Evolutionary conservation across 2,888 invertebrate species (phyloP).

Genomic region (Auanema freiburgensis): DNA sequence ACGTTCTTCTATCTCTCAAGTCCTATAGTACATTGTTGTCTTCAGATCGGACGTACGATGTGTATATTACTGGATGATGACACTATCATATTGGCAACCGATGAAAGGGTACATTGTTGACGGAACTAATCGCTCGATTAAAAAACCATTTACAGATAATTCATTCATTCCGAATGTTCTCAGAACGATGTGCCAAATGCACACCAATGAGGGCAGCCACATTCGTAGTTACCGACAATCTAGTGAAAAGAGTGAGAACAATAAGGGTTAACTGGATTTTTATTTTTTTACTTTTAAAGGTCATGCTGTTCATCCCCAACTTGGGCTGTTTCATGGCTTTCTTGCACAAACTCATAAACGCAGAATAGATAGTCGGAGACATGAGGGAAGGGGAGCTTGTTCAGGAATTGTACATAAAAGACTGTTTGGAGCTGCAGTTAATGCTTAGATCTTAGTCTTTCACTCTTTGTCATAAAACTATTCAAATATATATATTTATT

Average conservation of each 20-base stretch:
- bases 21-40: neutral
- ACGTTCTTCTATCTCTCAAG: neutral
- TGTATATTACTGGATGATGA: constrained; percentile 17
- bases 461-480: too few relatives aligned
- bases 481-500: too few relatives aligned
- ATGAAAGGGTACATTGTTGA: constrained; percentile 7
- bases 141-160: constrained; percentile 9
- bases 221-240: too few relatives aligned
- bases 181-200: constrained; percentile 13
- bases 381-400: too few relatives aligned
- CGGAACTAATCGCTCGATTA: neutral
- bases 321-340: neutral
- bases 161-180: constrained; percentile 18
- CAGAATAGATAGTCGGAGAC: too few relatives aligned
- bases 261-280: too few relatives aligned
- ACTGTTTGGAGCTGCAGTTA: too few relatives aligned
- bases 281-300: neutral
- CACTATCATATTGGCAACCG: constrained; percentile 13
- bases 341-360: too few relatives aligned
- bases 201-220: constrained; percentile 7
- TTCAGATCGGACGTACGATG: constrained; percentile 14
- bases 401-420: too few relatives aligned
- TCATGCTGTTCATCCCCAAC: neutral
- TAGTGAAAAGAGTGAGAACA: too few relatives aligned
- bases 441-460: too few relatives aligned